Base-by-base conservation (phyloP, 2,113 vertebrate genomes). In the Rana temporaria region DNA sequence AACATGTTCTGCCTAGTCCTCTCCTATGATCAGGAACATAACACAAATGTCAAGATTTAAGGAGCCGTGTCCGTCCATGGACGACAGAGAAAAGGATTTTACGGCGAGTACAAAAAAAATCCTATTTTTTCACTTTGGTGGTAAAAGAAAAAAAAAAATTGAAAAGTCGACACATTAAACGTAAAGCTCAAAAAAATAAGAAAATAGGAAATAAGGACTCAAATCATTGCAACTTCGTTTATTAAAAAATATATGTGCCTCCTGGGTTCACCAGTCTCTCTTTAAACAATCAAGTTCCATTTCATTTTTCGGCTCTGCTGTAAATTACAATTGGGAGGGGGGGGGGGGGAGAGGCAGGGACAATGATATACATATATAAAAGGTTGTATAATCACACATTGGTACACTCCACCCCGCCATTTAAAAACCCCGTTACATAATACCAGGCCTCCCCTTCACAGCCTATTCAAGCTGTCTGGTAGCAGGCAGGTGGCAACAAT, bases 171-270 rank as follows among this genome's bases (percentile, higher is more conserved):
- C 4, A 38, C 34, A 5, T 8, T 38, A 38, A 34, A 38, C 4
- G 6, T 6, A 38, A 1, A 38, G 4, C 6, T 38, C 2, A 4
- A 6, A 38, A 8, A 38, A 38, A 15, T 19, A 38, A 8, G 7
- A 38, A 24, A 17, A 4, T 26, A 1, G 6, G 15, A 34, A 6
- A 8, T 1, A 66, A 17, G 9, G 22, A n/a, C 56, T 26, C 42
- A 85, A 84, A 83, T 94, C 91, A 93, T 93, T 92, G 89, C 89
- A 95, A 95, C 89, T 92, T 89, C 92, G 88, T 59, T 91, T 94
- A 94, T 94, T 94, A 94, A 92, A 94, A 94, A 94, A 95, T 94
- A 94, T 95, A 95, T 92, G 94, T 83, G 91, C 93, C 92, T 94
- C 94, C 94, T 93, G 86, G 88, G 92, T 83, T 76, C 67, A 75